A percentile compares a stretch with the other conserved stretches of the same genome.
Conservation (phyloP, 1,140 invertebrate genomes). For the Drosophila melanica region DNA sequence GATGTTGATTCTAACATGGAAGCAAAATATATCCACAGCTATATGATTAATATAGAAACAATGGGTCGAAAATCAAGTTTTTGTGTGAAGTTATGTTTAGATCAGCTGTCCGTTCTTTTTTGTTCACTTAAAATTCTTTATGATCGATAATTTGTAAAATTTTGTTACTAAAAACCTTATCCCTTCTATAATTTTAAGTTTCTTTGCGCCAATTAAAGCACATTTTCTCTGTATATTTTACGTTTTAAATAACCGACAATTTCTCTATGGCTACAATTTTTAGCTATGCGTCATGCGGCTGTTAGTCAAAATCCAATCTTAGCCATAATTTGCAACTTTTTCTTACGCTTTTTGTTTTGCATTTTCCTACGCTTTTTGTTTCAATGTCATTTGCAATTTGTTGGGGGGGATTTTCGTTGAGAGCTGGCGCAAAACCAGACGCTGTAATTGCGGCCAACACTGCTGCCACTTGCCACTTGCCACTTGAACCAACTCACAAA, state of each 20-base stretch:
- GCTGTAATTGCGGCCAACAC: constrained; percentile 47
- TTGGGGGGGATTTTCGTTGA: neutral
- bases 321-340: constrained; percentile 25
- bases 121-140: too few relatives aligned
- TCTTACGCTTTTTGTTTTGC: constrained; percentile 11
- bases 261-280: constrained; percentile 22
- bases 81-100: too few relatives aligned
- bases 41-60: too few relatives aligned
- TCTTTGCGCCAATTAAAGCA: too few relatives aligned
- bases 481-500: constrained; percentile 37
- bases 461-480: constrained; percentile 26
- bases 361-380: constrained; percentile 40
- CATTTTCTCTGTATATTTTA: neutral
- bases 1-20: too few relatives aligned
- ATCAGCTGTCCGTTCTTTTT: too few relatives aligned
- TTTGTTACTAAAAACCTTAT: too few relatives aligned
- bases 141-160: neutral
- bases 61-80: too few relatives aligned
- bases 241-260: constrained; percentile 16
- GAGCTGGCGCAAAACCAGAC: constrained; percentile 47
- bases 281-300: constrained; percentile 28
- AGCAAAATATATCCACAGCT: too few relatives aligned
- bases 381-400: constrained; percentile 56
- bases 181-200: too few relatives aligned
- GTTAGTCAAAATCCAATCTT: constrained; percentile 22